These are phyloP conservation scores for Enteromius afrohamiltoni DNA, from an alignment of 2,797 vertebrate species.

Conservation along the genomic window DNA sequence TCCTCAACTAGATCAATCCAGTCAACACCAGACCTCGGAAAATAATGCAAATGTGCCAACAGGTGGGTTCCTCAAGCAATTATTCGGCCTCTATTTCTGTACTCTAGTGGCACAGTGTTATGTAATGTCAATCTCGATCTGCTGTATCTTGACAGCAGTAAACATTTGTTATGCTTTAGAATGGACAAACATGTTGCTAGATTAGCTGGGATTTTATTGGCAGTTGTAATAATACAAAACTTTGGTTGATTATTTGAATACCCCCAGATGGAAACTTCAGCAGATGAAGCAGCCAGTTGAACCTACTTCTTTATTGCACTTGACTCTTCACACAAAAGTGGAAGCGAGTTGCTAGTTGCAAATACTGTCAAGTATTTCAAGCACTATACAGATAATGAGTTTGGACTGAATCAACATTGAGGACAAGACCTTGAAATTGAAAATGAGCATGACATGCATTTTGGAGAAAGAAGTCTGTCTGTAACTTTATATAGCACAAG, in stretches of 20 bases:
- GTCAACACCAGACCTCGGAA: slow-evolving; percentile 10
- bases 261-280: background rate
- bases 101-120: slow-evolving; percentile 44
- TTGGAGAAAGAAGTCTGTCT: background rate
- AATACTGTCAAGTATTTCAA: slow-evolving; percentile 24
- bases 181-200: background rate
- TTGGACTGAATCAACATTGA: slow-evolving; percentile 2
- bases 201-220: background rate
- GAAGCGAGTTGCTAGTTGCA: background rate
- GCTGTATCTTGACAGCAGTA: background rate
- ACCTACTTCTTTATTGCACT: slow-evolving; percentile 4
- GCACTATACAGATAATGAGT: background rate
- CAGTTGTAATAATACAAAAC: background rate
- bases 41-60: slow-evolving; percentile 27
- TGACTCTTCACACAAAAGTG: slow-evolving; percentile 1
- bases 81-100: background rate
- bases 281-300: slow-evolving; percentile 1
- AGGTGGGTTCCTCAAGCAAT: slow-evolving; percentile 15
- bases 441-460: background rate
- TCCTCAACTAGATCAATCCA: slow-evolving; percentile 18
- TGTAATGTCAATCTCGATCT: slow-evolving; percentile 16
- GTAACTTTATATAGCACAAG: background rate
- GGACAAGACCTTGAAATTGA: slow-evolving; percentile 16
- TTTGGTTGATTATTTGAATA: background rate
- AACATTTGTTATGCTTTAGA: background rate